Percentiles rank a stretch among this genome's conserved stretches.
phyloP scores from a whole-genome alignment of 2,888 invertebrate genomes.

The Thereva nobilitata region DNA sequence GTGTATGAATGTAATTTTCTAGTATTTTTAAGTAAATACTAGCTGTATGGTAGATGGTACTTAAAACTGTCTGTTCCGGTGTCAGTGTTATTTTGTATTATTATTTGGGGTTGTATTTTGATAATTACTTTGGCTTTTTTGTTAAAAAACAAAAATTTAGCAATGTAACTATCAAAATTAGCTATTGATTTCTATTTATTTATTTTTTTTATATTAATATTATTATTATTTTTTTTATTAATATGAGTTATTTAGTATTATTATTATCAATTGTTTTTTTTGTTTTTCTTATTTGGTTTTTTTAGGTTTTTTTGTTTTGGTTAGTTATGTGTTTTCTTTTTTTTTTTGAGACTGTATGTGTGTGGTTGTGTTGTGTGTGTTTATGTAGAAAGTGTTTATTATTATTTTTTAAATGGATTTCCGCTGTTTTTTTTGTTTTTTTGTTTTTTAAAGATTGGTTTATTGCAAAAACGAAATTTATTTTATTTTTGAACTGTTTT shows the following conservation, averaged over 20 bases:
- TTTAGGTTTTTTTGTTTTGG: too few relatives aligned
- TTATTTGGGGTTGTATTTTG: slow-evolving; percentile 53
- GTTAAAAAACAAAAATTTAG: too few relatives aligned
- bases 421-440: too few relatives aligned
- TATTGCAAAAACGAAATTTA: too few relatives aligned
- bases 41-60: slow-evolving; percentile 59
- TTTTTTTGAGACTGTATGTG: slow-evolving; percentile 17
- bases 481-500: too few relatives aligned
- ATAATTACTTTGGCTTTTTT: slow-evolving; percentile 37
- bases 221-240: not conserved
- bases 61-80: slow-evolving; percentile 60
- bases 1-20: slow-evolving; percentile 32
- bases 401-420: too few relatives aligned
- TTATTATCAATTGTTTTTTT: not conserved
- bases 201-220: not conserved
- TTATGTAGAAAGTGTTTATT: too few relatives aligned
- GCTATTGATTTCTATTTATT: not conserved
- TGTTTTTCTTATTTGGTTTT: slow-evolving; percentile 9
- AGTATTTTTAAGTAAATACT: slow-evolving; percentile 49
- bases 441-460: too few relatives aligned
- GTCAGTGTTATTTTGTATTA: slow-evolving; percentile 56
- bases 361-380: not conserved
- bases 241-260: not conserved
- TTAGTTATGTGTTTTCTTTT: slow-evolving; percentile 6
- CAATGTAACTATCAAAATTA: too few relatives aligned